Evolutionary conservation across 2,888 invertebrate genomes (phyloP).

Genomic region (Exephanes ischioxanthus): DNA sequence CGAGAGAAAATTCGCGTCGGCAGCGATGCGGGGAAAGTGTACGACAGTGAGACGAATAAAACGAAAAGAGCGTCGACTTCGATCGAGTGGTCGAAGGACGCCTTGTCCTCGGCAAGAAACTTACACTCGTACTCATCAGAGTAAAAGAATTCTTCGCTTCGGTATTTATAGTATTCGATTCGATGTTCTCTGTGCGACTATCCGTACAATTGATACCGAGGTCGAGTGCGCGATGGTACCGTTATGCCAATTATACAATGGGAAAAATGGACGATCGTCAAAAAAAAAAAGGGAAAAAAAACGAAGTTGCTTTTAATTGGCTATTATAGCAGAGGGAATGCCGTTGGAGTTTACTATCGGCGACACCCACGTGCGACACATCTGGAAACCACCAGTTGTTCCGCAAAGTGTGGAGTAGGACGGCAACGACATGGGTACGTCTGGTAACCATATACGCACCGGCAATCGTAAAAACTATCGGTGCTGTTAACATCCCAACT

Average conservation of each 20-base stretch:
- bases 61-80: neutral
- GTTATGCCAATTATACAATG: slow-evolving; percentile 58
- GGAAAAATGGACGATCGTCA: slow-evolving; percentile 29
- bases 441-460: slow-evolving; percentile 30
- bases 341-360: slow-evolving; percentile 61
- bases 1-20: slow-evolving; percentile 35
- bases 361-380: slow-evolving; percentile 65
- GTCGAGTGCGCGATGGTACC: slow-evolving; percentile 35
- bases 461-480: slow-evolving; percentile 13
- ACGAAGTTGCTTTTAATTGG: slow-evolving; percentile 62
- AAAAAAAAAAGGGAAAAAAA: slow-evolving; percentile 43
- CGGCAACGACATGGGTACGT: slow-evolving; percentile 8
- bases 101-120: neutral
- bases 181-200: neutral
- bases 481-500: neutral
- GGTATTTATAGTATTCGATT: neutral
- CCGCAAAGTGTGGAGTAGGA: slow-evolving; percentile 15
- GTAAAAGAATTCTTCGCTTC: slow-evolving; percentile 5
- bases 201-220: slow-evolving; percentile 2
- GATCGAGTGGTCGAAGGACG: neutral
- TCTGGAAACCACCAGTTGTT: slow-evolving; percentile 46
- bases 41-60: slow-evolving; percentile 2
- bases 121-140: neutral
- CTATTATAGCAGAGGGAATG: slow-evolving; percentile 58
- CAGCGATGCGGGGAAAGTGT: neutral